Evolutionary conservation across 2,113 vertebrate species (phyloP), one percentile per base, ranked within the genome.

Genomic region (Nyctereutes procyonoides): DNA sequence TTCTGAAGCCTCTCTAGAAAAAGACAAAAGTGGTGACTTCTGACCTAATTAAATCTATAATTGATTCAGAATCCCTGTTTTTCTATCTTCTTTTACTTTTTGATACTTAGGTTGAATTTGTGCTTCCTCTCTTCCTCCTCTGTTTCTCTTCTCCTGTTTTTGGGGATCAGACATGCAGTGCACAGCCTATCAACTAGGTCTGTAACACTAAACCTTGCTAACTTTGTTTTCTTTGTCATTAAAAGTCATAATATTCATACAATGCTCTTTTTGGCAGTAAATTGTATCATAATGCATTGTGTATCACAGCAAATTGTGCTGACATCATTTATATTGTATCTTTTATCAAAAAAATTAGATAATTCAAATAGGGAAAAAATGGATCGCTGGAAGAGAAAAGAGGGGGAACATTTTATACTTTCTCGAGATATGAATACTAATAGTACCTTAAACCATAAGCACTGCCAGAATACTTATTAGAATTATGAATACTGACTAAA

Each of bases 281-380:
- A 38, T 65, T 88, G 13, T 14, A 65, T 11, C 81, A 76, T 32
- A 74, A 26, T 96, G 15, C 30, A 67, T 32, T 67, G 14, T 30
- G 63, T 32, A 67, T 67, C 63, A 67, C 30, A 67, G 14, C 32
- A 30, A 65, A 65, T 93, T 90, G 56, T 76, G 17, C 26, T 62
- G 60, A 1, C 38, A 74, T 86, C 20, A 38, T 22, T 91, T 97
- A 60, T 20, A 43, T 69, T 88, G 19, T 88, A 19, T 58, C 16
- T 76, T 65, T 82, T 48, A 74, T 92, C 35, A 48, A 93, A 92
- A 93, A 80, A 38, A 65, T 32, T 48, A 43, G 48, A n/a, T 74
- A 88, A 48, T 85, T 95, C 56, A 77, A 86, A 74, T 55, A 86
- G 73, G 55, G n/a, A 76, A 71, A 87, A 81, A 95, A 65, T 73